These are phyloP conservation scores for Hedychridium roseum DNA, from an alignment of 2,888 invertebrate species.

Conservation along the genomic window DNA sequence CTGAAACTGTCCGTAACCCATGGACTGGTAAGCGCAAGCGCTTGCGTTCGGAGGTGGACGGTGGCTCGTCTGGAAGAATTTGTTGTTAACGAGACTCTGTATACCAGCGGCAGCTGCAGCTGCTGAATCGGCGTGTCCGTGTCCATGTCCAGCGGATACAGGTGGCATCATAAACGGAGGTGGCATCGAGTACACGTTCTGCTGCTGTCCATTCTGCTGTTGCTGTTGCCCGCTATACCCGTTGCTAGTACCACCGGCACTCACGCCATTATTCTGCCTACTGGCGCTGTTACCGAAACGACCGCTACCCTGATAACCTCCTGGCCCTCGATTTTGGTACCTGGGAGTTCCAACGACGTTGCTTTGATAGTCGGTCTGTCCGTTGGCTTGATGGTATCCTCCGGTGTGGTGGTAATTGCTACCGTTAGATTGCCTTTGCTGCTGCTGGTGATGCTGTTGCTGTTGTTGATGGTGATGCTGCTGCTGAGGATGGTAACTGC, in stretches of 20 bases:
- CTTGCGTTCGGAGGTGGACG: constrained; percentile 68
- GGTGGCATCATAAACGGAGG: constrained; percentile 66
- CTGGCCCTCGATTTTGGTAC: constrained; percentile 50
- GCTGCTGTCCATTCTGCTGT: constrained; percentile 39
- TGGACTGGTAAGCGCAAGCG: constrained; percentile 70
- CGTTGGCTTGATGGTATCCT: constrained; percentile 50
- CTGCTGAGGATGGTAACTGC: constrained; percentile 68
- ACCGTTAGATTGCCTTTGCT: constrained; percentile 60
- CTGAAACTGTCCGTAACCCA: constrained; percentile 76
- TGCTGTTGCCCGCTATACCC: constrained; percentile 33
- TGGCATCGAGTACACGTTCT: constrained; percentile 62
- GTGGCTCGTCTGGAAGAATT: constrained; percentile 78
- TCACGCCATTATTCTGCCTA: constrained; percentile 20
- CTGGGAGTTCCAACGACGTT: constrained; percentile 44
- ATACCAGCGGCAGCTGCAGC: too few relatives aligned
- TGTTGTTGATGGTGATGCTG: constrained; percentile 52
- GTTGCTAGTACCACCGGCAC: too few relatives aligned
- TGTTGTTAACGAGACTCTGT: constrained; percentile 70
- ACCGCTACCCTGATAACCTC: constrained; percentile 51
- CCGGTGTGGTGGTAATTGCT: constrained; percentile 57
- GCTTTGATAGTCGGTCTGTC: constrained; percentile 51
- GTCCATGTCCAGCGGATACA: too few relatives aligned
- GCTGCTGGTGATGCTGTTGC: constrained; percentile 45
- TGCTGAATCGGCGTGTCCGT: constrained; percentile 61
- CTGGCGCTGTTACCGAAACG: constrained; percentile 47